Evolutionary conservation across 2,113 vertebrate species (phyloP).

Genomic region (Oenanthe melanoleuca): DNA sequence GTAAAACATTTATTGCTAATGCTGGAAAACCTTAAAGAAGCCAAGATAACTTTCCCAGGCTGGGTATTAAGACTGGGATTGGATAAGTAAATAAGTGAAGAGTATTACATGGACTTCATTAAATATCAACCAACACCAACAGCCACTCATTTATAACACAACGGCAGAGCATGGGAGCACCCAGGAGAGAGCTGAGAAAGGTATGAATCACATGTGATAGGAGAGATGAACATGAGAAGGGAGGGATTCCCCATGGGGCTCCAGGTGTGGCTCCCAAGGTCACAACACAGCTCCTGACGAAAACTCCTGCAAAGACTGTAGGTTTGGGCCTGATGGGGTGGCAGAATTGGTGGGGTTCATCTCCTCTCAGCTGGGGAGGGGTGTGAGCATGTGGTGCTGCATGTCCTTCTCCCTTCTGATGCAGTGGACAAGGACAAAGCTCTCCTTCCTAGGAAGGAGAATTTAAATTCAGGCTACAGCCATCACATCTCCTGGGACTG

Average conservation of each 20-base stretch:
- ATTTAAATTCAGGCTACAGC: not conserved
- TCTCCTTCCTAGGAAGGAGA: not conserved
- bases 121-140: conserved; percentile 69
- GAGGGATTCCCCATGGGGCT: not conserved
- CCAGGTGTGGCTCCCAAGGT: conserved; percentile 7
- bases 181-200: conserved; percentile 16
- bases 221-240: not conserved
- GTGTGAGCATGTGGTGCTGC: not conserved
- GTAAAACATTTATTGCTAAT: conserved; percentile 73
- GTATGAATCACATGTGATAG: not conserved
- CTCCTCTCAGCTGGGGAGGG: not conserved
- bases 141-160: conserved; percentile 64
- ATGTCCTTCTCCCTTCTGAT: not conserved
- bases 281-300: not conserved
- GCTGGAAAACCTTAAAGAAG: conserved; percentile 54
- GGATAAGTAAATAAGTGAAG: conserved; percentile 55
- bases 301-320: not conserved
- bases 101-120: conserved; percentile 50
- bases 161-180: conserved; percentile 1
- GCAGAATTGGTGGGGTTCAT: not conserved
- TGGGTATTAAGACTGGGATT: conserved; percentile 24
- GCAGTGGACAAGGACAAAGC: not conserved
- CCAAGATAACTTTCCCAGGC: conserved; percentile 70
- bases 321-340: not conserved
- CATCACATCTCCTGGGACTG: not conserved